Evolutionary conservation across 2,888 invertebrate species (phyloP), one percentile per base, ranked within the genome.

Genomic region (Anodontia alba): DNA sequence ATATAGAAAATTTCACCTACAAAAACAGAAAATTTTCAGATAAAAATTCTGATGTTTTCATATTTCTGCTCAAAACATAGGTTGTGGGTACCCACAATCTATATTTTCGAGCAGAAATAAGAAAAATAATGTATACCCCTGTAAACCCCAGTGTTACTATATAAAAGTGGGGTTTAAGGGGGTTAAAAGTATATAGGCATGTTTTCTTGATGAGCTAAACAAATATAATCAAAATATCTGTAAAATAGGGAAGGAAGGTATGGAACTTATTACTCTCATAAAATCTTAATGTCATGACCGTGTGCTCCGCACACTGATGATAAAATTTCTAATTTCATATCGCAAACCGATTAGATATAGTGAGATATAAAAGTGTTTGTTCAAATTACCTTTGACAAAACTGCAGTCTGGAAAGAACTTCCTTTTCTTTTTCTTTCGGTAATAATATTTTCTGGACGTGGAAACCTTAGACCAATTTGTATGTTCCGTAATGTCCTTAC

Each of bases 281-380:
- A 49, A 49, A 49, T 49, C 20, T 49, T 49, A 49, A 49, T 49
- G 5, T 49, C 49, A 49, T 49, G 38, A n/a, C 8, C 23, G 49
- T 49, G 49, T 23, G 23, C 23, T 49, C 5, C 49, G 23, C 23
- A 23, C 49, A 49, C 49, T 49, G 20, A 49, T 49, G 49, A n/a
- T n/a, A n/a, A 49, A 49, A 49, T 49, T 49, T 49, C 49, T 20
- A n/a, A 49, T 49, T 49, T 49, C 49, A 49, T 49, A 49, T 49
- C 49, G 49, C 20, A 49, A 49, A 49, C 49, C 49, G 38, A 38
- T 38, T 38, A 38, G 38, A 38, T 38, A n/a, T 23, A 17, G 23
- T 49, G 17, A 49, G 49, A 10, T 49, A 49, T 49, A 49, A 49
- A n/a, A 49, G 23, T 49, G 49, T 49, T n/a, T 49, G 49, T 49